These are phyloP conservation scores for Augiades crinisus DNA, from an alignment of 2,888 invertebrate genomes.

Conservation along the genomic window DNA sequence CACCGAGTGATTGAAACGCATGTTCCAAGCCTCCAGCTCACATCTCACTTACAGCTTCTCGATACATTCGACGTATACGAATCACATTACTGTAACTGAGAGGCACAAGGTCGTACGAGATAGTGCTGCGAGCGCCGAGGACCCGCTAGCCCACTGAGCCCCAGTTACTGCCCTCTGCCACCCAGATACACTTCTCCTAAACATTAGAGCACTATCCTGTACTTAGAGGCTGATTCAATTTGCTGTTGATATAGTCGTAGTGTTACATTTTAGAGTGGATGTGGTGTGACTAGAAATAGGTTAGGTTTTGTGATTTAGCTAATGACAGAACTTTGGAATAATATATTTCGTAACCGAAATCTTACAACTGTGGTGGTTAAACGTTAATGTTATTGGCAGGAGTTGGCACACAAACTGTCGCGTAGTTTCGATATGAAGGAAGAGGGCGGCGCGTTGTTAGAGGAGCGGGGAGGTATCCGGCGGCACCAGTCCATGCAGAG, in stretches of 20 bases:
- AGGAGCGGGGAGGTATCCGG: slow-evolving; percentile 84
- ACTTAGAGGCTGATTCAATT: slow-evolving; percentile 73
- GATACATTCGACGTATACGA: slow-evolving; percentile 69
- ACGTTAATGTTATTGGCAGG: slow-evolving; percentile 72
- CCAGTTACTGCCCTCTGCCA: slow-evolving; percentile 71
- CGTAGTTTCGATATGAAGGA: slow-evolving; percentile 95
- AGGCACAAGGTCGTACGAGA: slow-evolving; percentile 70
- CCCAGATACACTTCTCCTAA: slow-evolving; percentile 70
- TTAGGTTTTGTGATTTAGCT: slow-evolving; percentile 22
- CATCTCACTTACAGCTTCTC: slow-evolving; percentile 80
- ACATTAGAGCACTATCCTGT: slow-evolving; percentile 68
- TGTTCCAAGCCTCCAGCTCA: slow-evolving; percentile 79
- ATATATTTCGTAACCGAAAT: background rate
- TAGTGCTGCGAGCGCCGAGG: slow-evolving; percentile 30
- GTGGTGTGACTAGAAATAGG: slow-evolving; percentile 66
- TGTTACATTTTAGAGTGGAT: slow-evolving; percentile 69
- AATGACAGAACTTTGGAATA: slow-evolving; percentile 3
- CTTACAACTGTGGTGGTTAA: background rate
- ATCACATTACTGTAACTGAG: slow-evolving; percentile 75
- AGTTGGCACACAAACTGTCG: slow-evolving; percentile 92
- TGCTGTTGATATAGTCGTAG: slow-evolving; percentile 70
- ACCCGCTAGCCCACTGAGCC: slow-evolving; percentile 39
- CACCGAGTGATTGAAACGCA: slow-evolving; percentile 81
- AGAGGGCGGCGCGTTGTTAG: slow-evolving; percentile 87
- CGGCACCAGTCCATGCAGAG: slow-evolving; percentile 90